Base-by-base conservation (phyloP, 1,140 invertebrate species). In the Dinothrombium tinctorium region DNA sequence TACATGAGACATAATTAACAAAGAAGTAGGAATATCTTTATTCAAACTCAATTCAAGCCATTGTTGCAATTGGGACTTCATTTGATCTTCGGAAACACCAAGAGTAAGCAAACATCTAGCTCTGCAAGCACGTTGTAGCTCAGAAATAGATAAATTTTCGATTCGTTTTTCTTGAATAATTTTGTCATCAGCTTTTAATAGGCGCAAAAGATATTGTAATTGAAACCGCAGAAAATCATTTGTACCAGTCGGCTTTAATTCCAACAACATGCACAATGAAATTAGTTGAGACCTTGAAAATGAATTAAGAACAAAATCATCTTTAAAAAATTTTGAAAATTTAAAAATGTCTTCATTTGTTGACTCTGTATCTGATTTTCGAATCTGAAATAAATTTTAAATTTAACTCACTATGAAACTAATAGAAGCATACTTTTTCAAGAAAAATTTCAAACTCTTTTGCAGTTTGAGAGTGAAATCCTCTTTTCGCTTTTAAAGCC, bases 271-370 rank as follows among this genome's bases (percentile, higher is more conserved):
- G 61, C 90, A 98, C 15, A 99, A 58, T 12, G 92, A 90, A 25
- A 76, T 68, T 45, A 99, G 59, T 57, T 98, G 89, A 15, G 72
- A 72, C 28, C 86, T 60, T 2, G 72, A 71, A 14, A 99, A 59
- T 5, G 86, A 92, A 57, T 99, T 94, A 32, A 99, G 60, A 1
- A 92, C 99, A n/a, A 98, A 81, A 64, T 98, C 89, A 64, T 99
- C 90, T 59, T 96, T 83, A 63, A 98, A 98, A 8, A 89, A 61
- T 56, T 94, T 94, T 9, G 86, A 87, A 58, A 84, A 98, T 54
- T 84, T 86, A 53, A 96, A 71, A 31, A 99, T 95, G 52, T 99
- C 90, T 50, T 87, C 77, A 53, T 76, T 94, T 0, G 72, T 73
- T 0, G 86, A 78, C 48, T 74, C 65, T 50, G 73, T 69, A 15